Evolutionary conservation across 2,888 invertebrate genomes (phyloP), one percentile per base, ranked within the genome.

Genomic region (Ophion slaviceki): DNA sequence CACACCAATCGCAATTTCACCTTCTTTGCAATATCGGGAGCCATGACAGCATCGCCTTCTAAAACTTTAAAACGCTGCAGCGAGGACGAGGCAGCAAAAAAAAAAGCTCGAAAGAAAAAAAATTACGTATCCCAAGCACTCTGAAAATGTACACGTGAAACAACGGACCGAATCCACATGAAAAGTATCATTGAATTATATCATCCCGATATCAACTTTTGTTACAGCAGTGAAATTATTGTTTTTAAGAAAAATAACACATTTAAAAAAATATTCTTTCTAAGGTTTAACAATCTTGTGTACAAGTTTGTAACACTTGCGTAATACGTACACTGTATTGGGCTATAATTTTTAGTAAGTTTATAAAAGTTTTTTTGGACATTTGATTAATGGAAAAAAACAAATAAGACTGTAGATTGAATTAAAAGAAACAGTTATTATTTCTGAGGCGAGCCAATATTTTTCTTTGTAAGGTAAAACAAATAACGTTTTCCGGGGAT

Each of bases 1-100:
- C 61, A 24, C 68, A 68, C 82, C 82, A 85, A 86, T 80, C 67
- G 79, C 82, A 86, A 86, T 82, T 86, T 77, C 74, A 77, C 72
- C 80, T 28, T 72, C 72, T 82, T 83, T 68, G 67, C 66, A n/a
- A 40, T 57, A 77, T 45, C 68, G 36, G 59, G 53, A 36, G n/a
- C 20, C n/a, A 70, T 14, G 17, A 17, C 28, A n/a, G 28, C 28
- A 20, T 40, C 40, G 28, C 28, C 61, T n/a, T 11, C 68, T 61
- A 40, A 78, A 78, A 70, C 68, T 68, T 61, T 61, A 17, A 59
- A 59, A 45, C 5, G 59, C 8, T 7, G 45, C 53, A 68, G 5
- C 8, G 5, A 47, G 20, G 36, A 36, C 5, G 32, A 53, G 11
- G 36, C 36, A 14, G 17, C 20, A 20, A 64, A 53, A 66, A 64